These are phyloP conservation scores for Diarsia mendica DNA, from an alignment of 2,888 invertebrate species.

Conservation along the genomic window DNA sequence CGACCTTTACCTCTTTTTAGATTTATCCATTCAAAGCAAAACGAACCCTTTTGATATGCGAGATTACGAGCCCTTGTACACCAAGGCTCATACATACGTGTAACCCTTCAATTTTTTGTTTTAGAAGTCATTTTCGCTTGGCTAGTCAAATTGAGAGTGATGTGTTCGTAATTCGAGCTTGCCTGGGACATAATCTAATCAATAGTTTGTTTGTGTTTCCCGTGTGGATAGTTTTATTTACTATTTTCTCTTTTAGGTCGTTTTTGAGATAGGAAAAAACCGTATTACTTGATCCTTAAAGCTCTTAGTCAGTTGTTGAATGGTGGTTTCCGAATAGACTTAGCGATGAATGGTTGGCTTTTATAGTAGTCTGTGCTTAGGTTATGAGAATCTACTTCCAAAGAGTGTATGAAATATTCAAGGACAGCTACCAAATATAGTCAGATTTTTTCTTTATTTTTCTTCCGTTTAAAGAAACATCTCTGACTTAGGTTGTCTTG, in stretches of 20 bases:
- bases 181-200: conserved; percentile 37
- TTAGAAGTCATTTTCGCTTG: conserved; percentile 27
- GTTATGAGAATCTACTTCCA: not conserved
- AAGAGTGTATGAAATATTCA: not conserved
- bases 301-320: conserved; percentile 2
- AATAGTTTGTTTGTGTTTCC: conserved; percentile 33
- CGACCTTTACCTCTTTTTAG: conserved; percentile 22
- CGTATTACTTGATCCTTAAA: conserved; percentile 24
- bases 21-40: conserved; percentile 47
- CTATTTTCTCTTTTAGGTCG: conserved; percentile 15
- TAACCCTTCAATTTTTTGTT: not conserved
- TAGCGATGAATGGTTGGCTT: not conserved
- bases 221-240: conserved; percentile 28
- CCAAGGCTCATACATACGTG: not conserved
- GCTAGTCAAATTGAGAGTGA: conserved; percentile 30
- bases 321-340: not conserved
- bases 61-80: conserved; percentile 31
- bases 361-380: not conserved
- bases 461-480: not conserved
- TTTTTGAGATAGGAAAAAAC: conserved; percentile 2
- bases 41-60: conserved; percentile 41
- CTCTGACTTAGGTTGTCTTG: not conserved
- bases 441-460: not conserved
- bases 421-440: not conserved
- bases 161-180: conserved; percentile 37